Evolutionary conservation across 2,797 vertebrate species (phyloP).

Genomic region (Lepidocolaptes lacrymiger): DNA sequence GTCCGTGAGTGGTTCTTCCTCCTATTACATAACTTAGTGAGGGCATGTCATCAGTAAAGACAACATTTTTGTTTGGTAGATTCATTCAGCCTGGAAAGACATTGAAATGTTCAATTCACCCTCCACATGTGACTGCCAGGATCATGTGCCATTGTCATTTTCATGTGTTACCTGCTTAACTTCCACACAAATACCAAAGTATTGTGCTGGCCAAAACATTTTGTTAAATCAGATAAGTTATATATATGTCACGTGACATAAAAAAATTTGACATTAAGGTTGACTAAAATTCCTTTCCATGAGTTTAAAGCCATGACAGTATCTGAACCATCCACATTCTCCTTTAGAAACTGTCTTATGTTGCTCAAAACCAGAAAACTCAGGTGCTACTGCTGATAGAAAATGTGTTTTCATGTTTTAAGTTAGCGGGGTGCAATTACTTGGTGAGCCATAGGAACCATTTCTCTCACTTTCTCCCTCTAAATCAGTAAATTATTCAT

Average conservation of each 20-base stretch:
- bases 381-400: neutral
- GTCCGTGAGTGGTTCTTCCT: neutral
- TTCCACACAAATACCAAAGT: neutral
- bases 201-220: neutral
- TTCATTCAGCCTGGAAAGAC: neutral
- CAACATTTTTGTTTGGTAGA: neutral
- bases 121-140: neutral
- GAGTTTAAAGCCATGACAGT: neutral
- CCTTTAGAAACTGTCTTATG: neutral
- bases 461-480: neutral
- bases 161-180: neutral
- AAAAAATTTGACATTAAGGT: neutral
- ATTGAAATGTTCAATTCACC: neutral
- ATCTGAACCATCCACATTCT: neutral
- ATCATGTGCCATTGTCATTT: neutral
- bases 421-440: neutral
- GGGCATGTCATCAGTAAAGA: neutral
- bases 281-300: neutral
- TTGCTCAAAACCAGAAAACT: neutral
- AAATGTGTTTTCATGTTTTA: neutral
- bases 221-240: neutral
- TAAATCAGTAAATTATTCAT: neutral
- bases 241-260: neutral
- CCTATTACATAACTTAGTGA: neutral
- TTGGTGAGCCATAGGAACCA: neutral